A percentile compares a stretch with the other conserved stretches of the same genome.
Conservation (phyloP, 2,888 invertebrate species). For the Leucophora obtusa region DNA sequence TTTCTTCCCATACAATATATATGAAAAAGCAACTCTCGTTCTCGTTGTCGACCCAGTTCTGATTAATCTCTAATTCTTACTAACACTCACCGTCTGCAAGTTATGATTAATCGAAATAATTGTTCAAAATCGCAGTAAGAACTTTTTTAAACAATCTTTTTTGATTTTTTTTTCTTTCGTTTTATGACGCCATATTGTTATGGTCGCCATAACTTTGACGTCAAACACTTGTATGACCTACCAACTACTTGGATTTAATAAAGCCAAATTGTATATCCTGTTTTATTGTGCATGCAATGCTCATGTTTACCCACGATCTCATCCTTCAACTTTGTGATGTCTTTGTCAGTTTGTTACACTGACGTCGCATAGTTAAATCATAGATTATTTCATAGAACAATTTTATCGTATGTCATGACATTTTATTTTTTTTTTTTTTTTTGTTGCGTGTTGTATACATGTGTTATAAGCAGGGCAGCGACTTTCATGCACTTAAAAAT, state of each 20-base stretch:
- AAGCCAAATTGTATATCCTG: not conserved
- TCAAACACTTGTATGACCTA: not conserved
- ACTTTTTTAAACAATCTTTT: not conserved
- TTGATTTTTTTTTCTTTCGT: not conserved
- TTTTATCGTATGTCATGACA: not conserved
- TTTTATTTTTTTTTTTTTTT: not conserved
- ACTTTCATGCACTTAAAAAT: too few relatives aligned
- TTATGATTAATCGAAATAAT: slow-evolving; percentile 22
- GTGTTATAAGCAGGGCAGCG: too few relatives aligned
- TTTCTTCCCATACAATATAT: too few relatives aligned
- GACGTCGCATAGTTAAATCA: slow-evolving; percentile 30
- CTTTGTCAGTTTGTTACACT: slow-evolving; percentile 18
- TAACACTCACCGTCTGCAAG: not conserved
- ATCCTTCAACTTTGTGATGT: slow-evolving; percentile 14
- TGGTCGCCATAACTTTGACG: slow-evolving; percentile 34
- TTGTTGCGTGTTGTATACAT: not conserved
- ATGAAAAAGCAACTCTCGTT: too few relatives aligned
- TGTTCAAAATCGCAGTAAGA: not conserved
- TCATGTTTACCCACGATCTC: slow-evolving; percentile 22
- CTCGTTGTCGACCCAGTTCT: too few relatives aligned
- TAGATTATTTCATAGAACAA: slow-evolving; percentile 17
- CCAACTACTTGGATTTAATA: not conserved
- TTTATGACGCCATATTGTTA: slow-evolving; percentile 23
- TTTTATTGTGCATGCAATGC: slow-evolving; percentile 28
- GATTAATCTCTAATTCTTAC: too few relatives aligned